Evolutionary conservation across 2,797 vertebrate genomes (phyloP).

Genomic region (Nothura maculosa): DNA sequence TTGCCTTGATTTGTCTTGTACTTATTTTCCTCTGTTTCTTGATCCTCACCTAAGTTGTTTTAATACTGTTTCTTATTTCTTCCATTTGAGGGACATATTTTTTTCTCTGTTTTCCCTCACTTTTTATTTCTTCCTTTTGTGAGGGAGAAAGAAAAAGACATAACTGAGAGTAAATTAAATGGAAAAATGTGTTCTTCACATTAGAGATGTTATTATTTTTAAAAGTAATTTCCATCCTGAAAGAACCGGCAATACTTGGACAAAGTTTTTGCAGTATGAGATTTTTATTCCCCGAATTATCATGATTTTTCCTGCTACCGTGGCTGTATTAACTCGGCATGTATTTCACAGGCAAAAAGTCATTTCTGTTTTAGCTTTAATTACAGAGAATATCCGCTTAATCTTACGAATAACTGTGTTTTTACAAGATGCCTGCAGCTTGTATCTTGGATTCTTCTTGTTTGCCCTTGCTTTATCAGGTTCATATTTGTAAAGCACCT

Average conservation of each 20-base stretch:
- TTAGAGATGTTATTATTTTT: background rate
- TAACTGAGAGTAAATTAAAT: background rate
- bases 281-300: background rate
- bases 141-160: background rate
- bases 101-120: background rate
- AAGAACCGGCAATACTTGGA: background rate
- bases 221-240: background rate
- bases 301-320: background rate
- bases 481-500: background rate
- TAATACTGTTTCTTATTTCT: background rate
- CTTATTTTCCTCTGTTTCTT: accelerated
- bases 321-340: background rate
- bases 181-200: background rate
- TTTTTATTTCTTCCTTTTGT: background rate
- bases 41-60: background rate
- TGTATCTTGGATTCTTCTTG: background rate
- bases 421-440: background rate
- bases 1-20: background rate
- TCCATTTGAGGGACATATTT: background rate
- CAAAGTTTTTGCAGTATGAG: background rate
- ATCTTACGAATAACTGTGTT: background rate
- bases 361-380: background rate
- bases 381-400: background rate
- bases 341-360: background rate
- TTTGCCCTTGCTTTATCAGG: background rate